Evolutionary conservation across 2,113 vertebrate species (phyloP), one percentile per base, ranked within the genome.

Genomic region (Leucopsar rothschildi): DNA sequence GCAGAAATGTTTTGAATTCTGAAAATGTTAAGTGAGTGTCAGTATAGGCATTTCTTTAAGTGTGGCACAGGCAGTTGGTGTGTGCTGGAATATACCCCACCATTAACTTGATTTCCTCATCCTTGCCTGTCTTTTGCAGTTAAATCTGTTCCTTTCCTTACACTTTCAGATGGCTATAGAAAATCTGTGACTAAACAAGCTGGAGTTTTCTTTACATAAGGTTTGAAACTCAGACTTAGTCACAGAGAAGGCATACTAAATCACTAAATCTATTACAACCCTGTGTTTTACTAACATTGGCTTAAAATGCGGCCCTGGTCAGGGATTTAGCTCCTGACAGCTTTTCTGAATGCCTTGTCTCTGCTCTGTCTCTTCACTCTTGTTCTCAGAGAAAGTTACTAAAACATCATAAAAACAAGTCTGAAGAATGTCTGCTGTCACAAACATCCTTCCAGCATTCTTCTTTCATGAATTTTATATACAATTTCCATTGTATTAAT

Each of bases 401-500:
- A 77, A 95, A 83, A 45, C 35, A 47, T 37, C 27, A 31, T 19
- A 39, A 59, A 82, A 95, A 47, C 7, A 77, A 65, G 23, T 77
- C 39, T 77, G 42, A 92, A 82, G 15, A 66, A 75, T 76, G 19
- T 31, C 21, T 87, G 18, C 37, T 80, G 35, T 87, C 78, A 82
- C 59, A 87, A 77, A 80, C 5, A 37, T 50, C 29, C 40, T 81
- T 75, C 37, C 79, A 93, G 52, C 50, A 56, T 52, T 91, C 11
- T 56, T 90, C 20, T 93, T 94, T 82, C 31, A 81, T 70, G 33
- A 69, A 42, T 79, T 94, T 92, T 79, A 78, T 35, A 89, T n/a
- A 45, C 7, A 31, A 71, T 61, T 87, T 81, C 71, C 66, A 82
- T 76, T 85, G 76, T 90, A 80, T 66, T 94, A 93, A 95, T 91